phyloP scores from a whole-genome alignment of 2,888 invertebrate species.

The Chaetogeoica ovagalla region DNA sequence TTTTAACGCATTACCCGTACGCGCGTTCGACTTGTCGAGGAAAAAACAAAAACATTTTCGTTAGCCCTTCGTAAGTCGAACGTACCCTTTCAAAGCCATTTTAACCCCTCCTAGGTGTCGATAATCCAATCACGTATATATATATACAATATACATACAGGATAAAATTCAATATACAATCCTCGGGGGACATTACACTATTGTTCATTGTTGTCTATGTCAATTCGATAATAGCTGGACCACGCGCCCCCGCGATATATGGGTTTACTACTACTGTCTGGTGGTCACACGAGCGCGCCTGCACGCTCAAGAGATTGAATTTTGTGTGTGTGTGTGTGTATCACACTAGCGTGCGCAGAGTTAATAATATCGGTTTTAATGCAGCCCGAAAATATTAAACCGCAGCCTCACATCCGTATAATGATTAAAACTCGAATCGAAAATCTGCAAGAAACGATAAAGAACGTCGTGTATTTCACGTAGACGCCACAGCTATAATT shows the following conservation, averaged over 20 bases:
- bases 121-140: constrained; percentile 14
- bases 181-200: constrained; percentile 5
- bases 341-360: too few relatives aligned
- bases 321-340: neutral
- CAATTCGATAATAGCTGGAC: constrained; percentile 2
- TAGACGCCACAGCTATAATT: too few relatives aligned
- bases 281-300: neutral
- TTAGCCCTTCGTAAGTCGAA: neutral
- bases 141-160: neutral
- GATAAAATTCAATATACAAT: constrained; percentile 15
- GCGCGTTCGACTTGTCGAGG: too few relatives aligned
- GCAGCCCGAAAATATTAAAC: too few relatives aligned
- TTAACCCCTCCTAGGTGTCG: constrained; percentile 3
- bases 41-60: neutral
- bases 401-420: too few relatives aligned
- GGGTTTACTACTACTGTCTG: neutral
- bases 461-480: too few relatives aligned
- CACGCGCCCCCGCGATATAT: neutral
- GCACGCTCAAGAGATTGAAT: neutral
- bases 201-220: constrained; percentile 13
- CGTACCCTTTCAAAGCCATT: neutral
- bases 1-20: too few relatives aligned
- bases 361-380: too few relatives aligned
- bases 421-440: too few relatives aligned
- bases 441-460: too few relatives aligned